Evolutionary conservation across 2,888 invertebrate species (phyloP).

Genomic region (Andrena camellia): DNA sequence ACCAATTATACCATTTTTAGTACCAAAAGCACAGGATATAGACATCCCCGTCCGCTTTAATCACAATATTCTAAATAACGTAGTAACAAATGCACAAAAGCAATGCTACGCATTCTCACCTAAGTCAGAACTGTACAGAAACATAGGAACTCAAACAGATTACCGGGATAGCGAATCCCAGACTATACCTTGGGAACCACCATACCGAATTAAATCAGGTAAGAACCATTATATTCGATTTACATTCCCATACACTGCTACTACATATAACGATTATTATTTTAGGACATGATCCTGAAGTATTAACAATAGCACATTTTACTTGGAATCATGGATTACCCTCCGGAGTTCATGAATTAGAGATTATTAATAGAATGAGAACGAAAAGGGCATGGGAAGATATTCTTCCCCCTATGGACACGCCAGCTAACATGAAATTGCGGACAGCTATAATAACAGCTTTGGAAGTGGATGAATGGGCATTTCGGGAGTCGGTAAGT

Average conservation of each 20-base stretch:
- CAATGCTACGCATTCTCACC: constrained; percentile 56
- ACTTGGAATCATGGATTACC: constrained; percentile 89
- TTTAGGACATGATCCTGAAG: constrained; percentile 86
- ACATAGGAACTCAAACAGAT: constrained; percentile 88
- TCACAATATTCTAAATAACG: constrained; percentile 36
- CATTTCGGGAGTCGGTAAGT: constrained; percentile 90
- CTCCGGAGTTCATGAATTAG: constrained; percentile 88
- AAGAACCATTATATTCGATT: constrained; percentile 69
- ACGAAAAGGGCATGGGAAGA: constrained; percentile 89
- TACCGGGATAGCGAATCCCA: constrained; percentile 92
- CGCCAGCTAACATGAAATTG: constrained; percentile 87
- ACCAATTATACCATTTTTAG: constrained; percentile 62
- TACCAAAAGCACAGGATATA: constrained; percentile 49
- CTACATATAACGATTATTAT: constrained; percentile 27
- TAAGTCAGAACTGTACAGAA: constrained; percentile 74
- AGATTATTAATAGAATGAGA: constrained; percentile 90
- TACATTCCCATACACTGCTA: neutral
- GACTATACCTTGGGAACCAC: constrained; percentile 92
- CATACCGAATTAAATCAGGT: constrained; percentile 85
- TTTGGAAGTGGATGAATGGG: constrained; percentile 94
- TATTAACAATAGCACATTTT: constrained; percentile 88
- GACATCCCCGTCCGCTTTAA: constrained; percentile 50
- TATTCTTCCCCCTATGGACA: constrained; percentile 86
- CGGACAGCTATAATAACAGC: constrained; percentile 90
- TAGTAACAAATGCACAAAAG: constrained; percentile 52